These are phyloP conservation scores for Parazoanthus darwini DNA, from an alignment of 92 coral and sea anemone species.

Conservation along the genomic window DNA sequence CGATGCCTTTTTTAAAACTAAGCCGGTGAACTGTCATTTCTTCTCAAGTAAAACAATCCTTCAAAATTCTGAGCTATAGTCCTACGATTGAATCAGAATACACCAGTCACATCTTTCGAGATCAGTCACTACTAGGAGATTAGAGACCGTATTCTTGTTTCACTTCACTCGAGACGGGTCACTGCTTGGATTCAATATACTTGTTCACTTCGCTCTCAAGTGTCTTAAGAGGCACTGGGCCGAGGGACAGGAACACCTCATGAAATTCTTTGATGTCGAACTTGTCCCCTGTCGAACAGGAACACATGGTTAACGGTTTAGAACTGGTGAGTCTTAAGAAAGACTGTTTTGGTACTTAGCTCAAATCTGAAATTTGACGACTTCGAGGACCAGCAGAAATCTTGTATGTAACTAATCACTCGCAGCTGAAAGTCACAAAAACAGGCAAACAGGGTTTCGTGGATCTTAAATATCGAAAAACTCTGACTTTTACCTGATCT, in stretches of 20 bases:
- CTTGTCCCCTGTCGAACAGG: conserved; percentile 62
- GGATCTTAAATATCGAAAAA: too few relatives aligned
- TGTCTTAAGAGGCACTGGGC: conserved; percentile 78
- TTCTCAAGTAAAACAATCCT: not conserved
- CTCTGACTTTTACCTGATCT: too few relatives aligned
- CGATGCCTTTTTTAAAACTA: not conserved
- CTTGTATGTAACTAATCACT: not conserved
- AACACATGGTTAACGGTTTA: not conserved
- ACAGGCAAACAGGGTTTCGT: too few relatives aligned
- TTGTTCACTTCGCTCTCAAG: conserved; percentile 81
- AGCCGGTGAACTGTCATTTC: not conserved
- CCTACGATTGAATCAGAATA: not conserved
- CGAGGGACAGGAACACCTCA: conserved; percentile 82
- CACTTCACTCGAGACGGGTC: not conserved
- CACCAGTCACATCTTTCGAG: not conserved
- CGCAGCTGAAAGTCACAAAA: too few relatives aligned
- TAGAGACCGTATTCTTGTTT: not conserved
- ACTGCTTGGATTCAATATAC: conserved; percentile 51
- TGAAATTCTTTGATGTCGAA: conserved; percentile 87
- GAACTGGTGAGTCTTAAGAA: not conserved
- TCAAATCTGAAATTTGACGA: too few relatives aligned
- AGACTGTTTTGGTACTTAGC: too few relatives aligned
- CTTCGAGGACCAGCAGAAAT: too few relatives aligned
- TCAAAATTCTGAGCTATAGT: not conserved
- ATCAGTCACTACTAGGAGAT: too few relatives aligned